Evolutionary conservation across 2,113 vertebrate genomes (phyloP), one percentile per base, ranked within the genome.

Genomic region (Caranx ignobilis): DNA sequence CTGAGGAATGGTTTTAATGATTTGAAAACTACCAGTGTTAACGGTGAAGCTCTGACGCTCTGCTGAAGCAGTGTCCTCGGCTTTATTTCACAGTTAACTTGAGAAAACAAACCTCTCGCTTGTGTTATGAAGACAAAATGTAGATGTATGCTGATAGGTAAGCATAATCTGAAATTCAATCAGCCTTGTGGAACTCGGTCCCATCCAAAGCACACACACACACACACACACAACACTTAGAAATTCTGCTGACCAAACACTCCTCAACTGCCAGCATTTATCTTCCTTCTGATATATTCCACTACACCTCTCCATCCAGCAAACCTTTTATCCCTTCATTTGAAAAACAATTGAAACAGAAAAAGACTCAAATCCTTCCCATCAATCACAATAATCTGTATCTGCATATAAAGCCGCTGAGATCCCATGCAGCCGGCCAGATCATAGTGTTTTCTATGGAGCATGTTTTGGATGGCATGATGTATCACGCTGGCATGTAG

Each of bases 181-280:
- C 69, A 75, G 60, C 71, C 19, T 61, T 55, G 47, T 52, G 63
- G 61, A 55, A 68, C 52, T 55, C 8, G 0, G 62, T 75, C 48
- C 61, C 56, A 62, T 55, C 77, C 21, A 31, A 79, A 71, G 5
- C 4, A 50, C 71, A 62, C 18, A 73, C 50, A 15, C 31, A 26
- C 31, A 26, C 26, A 26, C 4, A 50, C 71, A 62, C 18, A 73
- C 50, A 15, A 26, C 31, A 21, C 64, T 54, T 13, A 26, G 4
- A 71, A 75, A 77, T 87, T 84, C n/a, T 86, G 80, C 87, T 88
- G 84, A 86, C 69, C 37, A 57, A 35, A 84, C 81, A 70, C 57
- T 75, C 55, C 48, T 54, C 55, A 60, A 37, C 39, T 6, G 34
- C 21, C 26, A 52, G 63, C 43, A 63, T 79, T 84, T 68, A 71